Evolutionary conservation across 2,113 vertebrate species (phyloP).

Genomic region (Blennius ocellaris): DNA sequence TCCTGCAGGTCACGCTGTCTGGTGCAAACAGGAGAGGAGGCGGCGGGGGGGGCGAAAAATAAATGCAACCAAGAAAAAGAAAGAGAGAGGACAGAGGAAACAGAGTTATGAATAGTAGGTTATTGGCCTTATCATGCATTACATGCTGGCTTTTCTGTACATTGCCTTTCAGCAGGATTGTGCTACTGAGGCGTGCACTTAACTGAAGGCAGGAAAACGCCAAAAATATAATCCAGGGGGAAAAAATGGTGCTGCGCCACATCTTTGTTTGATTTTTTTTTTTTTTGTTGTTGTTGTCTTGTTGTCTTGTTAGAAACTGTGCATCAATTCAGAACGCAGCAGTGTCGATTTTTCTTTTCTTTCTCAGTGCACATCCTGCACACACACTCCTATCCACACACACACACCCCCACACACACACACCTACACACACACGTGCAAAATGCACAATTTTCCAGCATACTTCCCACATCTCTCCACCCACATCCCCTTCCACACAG

Average conservation of each 20-base stretch:
- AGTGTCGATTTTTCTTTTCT: constrained; percentile 48
- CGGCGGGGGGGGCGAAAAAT: not conserved
- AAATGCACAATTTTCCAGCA: constrained; percentile 48
- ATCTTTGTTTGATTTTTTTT: not conserved
- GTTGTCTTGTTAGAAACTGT: constrained; percentile 52
- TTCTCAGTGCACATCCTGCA: constrained; percentile 29
- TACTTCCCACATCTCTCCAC: constrained; percentile 72
- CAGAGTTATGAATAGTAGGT: constrained; percentile 46
- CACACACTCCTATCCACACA: not conserved
- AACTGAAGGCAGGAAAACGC: constrained; percentile 39
- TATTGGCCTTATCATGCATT: constrained; percentile 54
- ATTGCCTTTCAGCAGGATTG: constrained; percentile 47
- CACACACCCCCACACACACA: constrained; percentile 23
- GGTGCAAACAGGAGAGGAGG: constrained; percentile 30
- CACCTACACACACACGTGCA: constrained; percentile 28
- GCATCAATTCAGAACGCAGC: constrained; percentile 55
- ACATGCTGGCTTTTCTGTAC: constrained; percentile 53
- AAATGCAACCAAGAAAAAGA: constrained; percentile 24
- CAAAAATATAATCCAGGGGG: constrained; percentile 1
- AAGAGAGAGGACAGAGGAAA: constrained; percentile 41
- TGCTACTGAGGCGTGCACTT: constrained; percentile 31
- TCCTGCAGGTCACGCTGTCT: constrained; percentile 63
- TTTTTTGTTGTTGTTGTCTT: constrained; percentile 45
- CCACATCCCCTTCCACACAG: constrained; percentile 67
- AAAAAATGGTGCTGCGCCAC: too few relatives aligned